Conservation (phyloP, 2,888 invertebrate species). For the Crocallis elinguaria region DNA sequence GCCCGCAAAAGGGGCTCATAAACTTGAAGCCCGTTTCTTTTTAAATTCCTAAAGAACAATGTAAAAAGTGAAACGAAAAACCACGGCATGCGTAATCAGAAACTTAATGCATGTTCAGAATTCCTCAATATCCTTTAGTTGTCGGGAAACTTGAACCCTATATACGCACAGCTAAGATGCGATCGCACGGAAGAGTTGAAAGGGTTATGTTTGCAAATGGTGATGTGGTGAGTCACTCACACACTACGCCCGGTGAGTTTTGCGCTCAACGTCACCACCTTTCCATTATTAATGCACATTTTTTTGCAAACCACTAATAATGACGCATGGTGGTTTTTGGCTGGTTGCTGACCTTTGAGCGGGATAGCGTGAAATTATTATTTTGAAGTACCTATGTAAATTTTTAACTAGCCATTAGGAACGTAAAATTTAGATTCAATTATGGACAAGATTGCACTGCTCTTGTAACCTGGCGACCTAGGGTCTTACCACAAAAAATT, state of each 20-base stretch:
- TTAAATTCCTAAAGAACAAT: background rate
- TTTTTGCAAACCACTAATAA: conserved; percentile 37
- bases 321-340: conserved; percentile 42
- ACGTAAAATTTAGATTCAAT: too few relatives aligned
- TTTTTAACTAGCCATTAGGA: too few relatives aligned
- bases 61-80: background rate
- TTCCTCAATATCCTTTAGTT: background rate
- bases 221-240: conserved; percentile 49
- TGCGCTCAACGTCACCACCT: conserved; percentile 42
- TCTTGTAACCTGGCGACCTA: too few relatives aligned
- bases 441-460: too few relatives aligned
- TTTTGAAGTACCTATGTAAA: too few relatives aligned
- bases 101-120: background rate
- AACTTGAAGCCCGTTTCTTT: too few relatives aligned
- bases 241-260: conserved; percentile 24
- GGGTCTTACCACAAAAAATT: too few relatives aligned
- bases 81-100: background rate
- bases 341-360: background rate
- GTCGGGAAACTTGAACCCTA: conserved; percentile 3
- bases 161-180: background rate
- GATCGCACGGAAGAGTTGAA: conserved; percentile 8
- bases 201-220: conserved; percentile 39
- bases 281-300: conserved; percentile 44
- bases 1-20: too few relatives aligned
- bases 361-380: background rate